Evolutionary conservation across 2,113 vertebrate species (phyloP).

Genomic region (Syngnathoides biaculeatus): DNA sequence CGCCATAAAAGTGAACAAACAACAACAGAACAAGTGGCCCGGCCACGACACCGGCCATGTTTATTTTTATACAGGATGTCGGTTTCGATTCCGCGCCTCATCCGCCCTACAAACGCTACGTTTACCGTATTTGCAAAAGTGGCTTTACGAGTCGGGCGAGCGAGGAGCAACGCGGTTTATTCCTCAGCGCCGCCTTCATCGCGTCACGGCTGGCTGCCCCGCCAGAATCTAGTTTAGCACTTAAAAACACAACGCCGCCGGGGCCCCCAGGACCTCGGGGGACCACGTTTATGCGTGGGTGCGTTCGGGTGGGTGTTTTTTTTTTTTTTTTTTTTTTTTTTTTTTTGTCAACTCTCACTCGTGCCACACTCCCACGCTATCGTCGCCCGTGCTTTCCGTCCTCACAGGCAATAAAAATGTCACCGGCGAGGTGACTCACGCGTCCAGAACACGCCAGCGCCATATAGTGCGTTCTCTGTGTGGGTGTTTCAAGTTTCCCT

Average conservation of each 20-base stretch:
- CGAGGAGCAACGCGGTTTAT: slow-evolving; percentile 44
- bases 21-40: not conserved
- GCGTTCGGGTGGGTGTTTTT: not conserved
- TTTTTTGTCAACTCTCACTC: slow-evolving; percentile 10
- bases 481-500: not conserved
- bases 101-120: not conserved
- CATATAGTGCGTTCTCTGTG: not conserved
- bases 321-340: too few species aligned
- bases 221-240: not conserved
- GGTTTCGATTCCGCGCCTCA: not conserved
- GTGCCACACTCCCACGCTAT: not conserved
- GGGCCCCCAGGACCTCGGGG: not conserved
- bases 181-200: slow-evolving; percentile 14
- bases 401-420: slow-evolving; percentile 9
- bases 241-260: not conserved
- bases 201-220: not conserved
- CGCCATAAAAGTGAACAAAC: not conserved
- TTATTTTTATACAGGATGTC: not conserved
- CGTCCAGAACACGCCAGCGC: not conserved
- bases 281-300: not conserved
- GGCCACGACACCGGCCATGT: not conserved
- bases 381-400: slow-evolving; percentile 16
- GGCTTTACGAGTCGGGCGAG: not conserved
- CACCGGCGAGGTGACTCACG: slow-evolving; percentile 34
- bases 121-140: not conserved